Conservation (phyloP, 2,888 invertebrate genomes). For the Dorcus hopei region DNA sequence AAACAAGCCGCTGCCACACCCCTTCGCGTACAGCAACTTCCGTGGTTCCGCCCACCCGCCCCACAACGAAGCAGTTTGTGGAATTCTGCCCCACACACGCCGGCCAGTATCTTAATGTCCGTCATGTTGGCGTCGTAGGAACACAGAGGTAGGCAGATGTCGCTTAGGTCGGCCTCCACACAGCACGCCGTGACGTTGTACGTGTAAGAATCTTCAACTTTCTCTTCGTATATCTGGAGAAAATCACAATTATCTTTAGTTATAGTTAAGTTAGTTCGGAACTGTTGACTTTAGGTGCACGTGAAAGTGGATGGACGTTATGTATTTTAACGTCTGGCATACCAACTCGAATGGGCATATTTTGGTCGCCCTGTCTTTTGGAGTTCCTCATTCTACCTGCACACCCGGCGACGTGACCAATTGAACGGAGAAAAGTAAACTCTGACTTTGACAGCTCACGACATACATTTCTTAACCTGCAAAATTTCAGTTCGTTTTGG, state of each 20-base stretch:
- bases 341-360: too few species aligned
- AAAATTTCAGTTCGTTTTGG: too few species aligned
- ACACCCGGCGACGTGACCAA: too few species aligned
- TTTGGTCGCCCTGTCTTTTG: background rate
- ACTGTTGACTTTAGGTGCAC: too few species aligned
- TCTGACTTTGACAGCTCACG: too few species aligned
- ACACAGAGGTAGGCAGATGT: slow-evolving; percentile 73
- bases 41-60: slow-evolving; percentile 70
- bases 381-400: too few species aligned
- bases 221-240: slow-evolving; percentile 57
- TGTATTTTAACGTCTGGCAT: background rate
- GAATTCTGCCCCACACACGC: slow-evolving; percentile 74
- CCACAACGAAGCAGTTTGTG: slow-evolving; percentile 66
- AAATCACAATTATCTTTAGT: background rate
- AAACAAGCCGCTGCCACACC: slow-evolving; percentile 69
- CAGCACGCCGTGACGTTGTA: slow-evolving; percentile 83
- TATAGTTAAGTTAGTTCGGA: too few species aligned
- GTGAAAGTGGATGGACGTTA: too few species aligned
- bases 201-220: slow-evolving; percentile 56
- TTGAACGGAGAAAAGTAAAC: too few species aligned
- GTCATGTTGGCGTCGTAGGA: slow-evolving; percentile 80
- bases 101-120: slow-evolving; percentile 69
- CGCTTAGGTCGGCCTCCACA: slow-evolving; percentile 63
- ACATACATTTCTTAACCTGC: too few species aligned
- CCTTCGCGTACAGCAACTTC: slow-evolving; percentile 68